phyloP scores from a whole-genome alignment of 2,113 vertebrate genomes.

The Clarias macrocephalus region DNA sequence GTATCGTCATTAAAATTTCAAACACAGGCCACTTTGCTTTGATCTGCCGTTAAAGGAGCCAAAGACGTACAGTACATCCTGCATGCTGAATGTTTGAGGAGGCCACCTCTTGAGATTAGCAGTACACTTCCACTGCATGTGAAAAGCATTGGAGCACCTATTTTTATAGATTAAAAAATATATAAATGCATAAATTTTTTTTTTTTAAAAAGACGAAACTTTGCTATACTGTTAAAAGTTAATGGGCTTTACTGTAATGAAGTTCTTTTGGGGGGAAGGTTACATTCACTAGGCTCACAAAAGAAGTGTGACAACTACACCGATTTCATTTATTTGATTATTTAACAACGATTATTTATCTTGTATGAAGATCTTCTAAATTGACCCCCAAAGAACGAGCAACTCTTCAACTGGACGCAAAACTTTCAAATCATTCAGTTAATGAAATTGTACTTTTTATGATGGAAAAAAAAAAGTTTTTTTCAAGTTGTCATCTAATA shows the following conservation, averaged over 20 bases:
- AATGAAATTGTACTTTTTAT: neutral
- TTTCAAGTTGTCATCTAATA: neutral
- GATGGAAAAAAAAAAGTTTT: neutral
- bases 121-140: neutral
- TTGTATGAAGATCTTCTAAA: too few relatives aligned
- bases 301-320: too few relatives aligned
- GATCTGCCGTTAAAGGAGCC: constrained; percentile 42
- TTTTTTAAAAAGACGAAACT: neutral
- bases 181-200: neutral
- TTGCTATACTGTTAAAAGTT: neutral
- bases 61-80: neutral
- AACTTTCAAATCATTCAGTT: neutral
- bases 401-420: neutral
- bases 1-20: constrained; percentile 40
- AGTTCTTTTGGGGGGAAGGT: too few relatives aligned
- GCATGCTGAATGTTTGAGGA: neutral
- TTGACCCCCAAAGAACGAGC: neutral
- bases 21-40: constrained; percentile 37
- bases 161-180: neutral
- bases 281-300: neutral
- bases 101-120: neutral
- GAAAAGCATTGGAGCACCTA: neutral
- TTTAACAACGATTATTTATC: neutral
- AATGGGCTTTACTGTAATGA: too few relatives aligned
- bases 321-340: neutral